Evolutionary conservation across 2,888 invertebrate genomes (phyloP).

Genomic region (Phengaris arion): DNA sequence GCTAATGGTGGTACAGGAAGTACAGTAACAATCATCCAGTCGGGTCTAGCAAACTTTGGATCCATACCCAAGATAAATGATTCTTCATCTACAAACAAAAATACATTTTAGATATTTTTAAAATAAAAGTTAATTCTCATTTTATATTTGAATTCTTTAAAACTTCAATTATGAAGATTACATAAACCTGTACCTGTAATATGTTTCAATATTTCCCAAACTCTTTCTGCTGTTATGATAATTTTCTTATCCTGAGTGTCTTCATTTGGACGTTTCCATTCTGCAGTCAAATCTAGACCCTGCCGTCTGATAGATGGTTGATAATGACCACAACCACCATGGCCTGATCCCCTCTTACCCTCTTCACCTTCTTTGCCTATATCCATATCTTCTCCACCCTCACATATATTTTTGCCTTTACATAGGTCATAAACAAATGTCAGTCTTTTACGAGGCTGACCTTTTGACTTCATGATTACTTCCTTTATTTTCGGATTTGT

Average conservation of each 20-base stretch:
- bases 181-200: conserved; percentile 81
- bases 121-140: no score
- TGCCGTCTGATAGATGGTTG: conserved; percentile 95
- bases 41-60: conserved; percentile 97
- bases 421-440: conserved; percentile 98
- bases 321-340: conserved; percentile 98
- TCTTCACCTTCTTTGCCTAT: conserved; percentile 88
- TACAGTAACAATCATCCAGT: conserved; percentile 99
- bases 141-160: no score
- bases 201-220: conserved; percentile 97
- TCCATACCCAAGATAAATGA: conserved; percentile 97
- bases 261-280: conserved; percentile 99
- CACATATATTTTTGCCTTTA: conserved; percentile 98
- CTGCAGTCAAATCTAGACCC: conserved; percentile 96
- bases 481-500: conserved; percentile 96
- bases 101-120: not conserved
- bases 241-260: conserved; percentile 99
- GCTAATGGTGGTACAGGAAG: conserved; percentile 97
- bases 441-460: conserved; percentile 95
- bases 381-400: conserved; percentile 99
- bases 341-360: conserved; percentile 80
- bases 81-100: conserved; percentile 88
- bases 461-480: conserved; percentile 96
- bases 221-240: conserved; percentile 94
- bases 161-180: conserved; percentile 20